phyloP scores from a whole-genome alignment of 2,797 vertebrate genomes.

The Mionectes olivaceus region DNA sequence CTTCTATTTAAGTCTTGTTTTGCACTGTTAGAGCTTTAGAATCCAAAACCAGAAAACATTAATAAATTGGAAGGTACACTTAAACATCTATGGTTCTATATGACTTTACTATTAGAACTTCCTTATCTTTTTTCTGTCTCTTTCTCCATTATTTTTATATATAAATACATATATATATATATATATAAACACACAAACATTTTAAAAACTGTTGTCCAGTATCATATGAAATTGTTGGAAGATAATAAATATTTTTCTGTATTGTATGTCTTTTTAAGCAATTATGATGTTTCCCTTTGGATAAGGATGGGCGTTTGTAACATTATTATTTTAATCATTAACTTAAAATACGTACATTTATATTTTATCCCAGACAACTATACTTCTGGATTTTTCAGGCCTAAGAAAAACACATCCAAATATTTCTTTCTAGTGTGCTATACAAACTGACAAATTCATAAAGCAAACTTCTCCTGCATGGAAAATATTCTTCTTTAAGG shows the following conservation, averaged over 20 bases:
- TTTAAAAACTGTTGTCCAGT: background rate
- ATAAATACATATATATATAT: background rate
- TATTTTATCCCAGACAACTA: background rate
- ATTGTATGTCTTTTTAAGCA: background rate
- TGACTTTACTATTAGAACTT: background rate
- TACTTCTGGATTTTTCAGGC: background rate
- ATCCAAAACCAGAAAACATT: background rate
- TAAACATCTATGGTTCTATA: background rate
- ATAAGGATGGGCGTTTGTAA: background rate
- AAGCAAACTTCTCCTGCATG: background rate
- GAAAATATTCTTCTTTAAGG: background rate
- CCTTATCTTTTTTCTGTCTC: background rate
- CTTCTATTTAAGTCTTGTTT: background rate
- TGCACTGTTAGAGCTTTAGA: background rate
- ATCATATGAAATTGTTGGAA: background rate
- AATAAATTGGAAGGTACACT: background rate
- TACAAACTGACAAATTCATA: background rate
- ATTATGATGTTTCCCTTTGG: background rate
- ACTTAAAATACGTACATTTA: background rate
- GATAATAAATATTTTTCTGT: background rate
- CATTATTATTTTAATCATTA: background rate
- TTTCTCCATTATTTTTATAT: background rate
- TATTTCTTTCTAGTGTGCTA: background rate
- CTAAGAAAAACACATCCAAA: background rate
- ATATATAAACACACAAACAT: background rate